Base-by-base conservation (phyloP, 2,113 vertebrate species). In the Connochaetes taurinus region DNA sequence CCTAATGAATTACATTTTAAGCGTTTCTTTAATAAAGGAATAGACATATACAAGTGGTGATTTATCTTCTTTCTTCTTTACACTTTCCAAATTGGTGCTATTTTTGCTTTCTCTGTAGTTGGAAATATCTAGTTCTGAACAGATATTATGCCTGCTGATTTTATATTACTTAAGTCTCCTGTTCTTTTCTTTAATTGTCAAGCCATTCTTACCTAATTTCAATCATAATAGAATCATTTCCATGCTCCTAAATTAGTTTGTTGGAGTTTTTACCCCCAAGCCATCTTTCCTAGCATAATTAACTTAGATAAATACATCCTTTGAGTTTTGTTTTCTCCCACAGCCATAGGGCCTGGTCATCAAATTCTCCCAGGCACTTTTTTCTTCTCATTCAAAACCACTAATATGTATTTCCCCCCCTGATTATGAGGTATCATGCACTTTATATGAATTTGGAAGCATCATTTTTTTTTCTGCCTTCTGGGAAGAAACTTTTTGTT, bases 161-260 rank as follows among this genome's bases (percentile, higher is more conserved):
- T 88, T 90, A 87, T 33, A 60, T 96, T 90, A 87, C 27, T 94
- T 55, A 81, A 87, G 8, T 95, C 23, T 67, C 47, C 27, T 78
- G 14, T 40, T 90, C 90, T 89, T 95, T 91, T 19, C 6, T 62
- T 88, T 94, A 86, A 78, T 92, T 91, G 23, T 89, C 53, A 89
- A 86, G 31, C 13, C 52, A 19, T 85, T 95, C 27, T 95, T 92
- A 92, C 45, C 40, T 81, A 92, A 95, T 94, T 92, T 87, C 27
- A 90, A 55, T 87, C 31, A 74, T 86, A 83, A 15, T 95, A n/a
- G 16, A 80, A 96, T 67, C 40, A 94, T 97, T 89, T 96, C 93
- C 23, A 87, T 85, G 53, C 36, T 88, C 82, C 50, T 88, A 95
- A 87, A 91, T 93, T 91, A 78, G 36, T 81, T 21, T 91, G 60